Conservation (phyloP, 2,797 vertebrate species). For the Acridotheres tristis region DNA sequence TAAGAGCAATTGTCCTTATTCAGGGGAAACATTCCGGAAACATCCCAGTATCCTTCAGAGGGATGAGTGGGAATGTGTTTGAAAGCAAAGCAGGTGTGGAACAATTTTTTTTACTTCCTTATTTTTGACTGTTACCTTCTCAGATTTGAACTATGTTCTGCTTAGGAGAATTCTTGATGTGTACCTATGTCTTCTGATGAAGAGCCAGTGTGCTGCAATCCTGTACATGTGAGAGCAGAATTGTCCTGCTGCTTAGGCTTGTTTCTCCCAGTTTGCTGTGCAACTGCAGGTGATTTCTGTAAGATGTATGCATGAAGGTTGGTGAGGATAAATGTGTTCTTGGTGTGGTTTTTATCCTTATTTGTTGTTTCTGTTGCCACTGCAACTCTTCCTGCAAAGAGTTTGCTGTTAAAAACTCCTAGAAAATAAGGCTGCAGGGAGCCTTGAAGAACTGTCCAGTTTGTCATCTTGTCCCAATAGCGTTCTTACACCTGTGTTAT, state of each 20-base stretch:
- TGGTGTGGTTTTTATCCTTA: neutral
- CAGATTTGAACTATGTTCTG: neutral
- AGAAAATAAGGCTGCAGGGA: neutral
- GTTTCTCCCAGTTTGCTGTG: neutral
- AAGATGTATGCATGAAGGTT: neutral
- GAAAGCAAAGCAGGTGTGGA: neutral
- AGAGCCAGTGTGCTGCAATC: neutral
- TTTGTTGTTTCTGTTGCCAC: neutral
- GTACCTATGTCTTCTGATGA: neutral
- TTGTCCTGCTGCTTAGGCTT: neutral
- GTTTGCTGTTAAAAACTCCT: neutral
- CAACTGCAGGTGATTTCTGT: neutral
- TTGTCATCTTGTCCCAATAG: neutral
- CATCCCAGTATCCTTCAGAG: neutral
- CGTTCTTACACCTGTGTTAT: neutral
- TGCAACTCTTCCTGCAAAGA: neutral
- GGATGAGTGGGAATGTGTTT: neutral
- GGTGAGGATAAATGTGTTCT: neutral
- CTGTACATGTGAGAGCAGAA: accelerated
- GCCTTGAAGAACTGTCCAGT: neutral
- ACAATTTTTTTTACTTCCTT: neutral
- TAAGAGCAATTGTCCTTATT: neutral
- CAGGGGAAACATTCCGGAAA: neutral
- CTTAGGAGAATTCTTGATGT: neutral
- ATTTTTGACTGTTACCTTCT: neutral